Base-by-base conservation (phyloP, 2,888 invertebrate genomes). In the Harpalus rubripes region DNA sequence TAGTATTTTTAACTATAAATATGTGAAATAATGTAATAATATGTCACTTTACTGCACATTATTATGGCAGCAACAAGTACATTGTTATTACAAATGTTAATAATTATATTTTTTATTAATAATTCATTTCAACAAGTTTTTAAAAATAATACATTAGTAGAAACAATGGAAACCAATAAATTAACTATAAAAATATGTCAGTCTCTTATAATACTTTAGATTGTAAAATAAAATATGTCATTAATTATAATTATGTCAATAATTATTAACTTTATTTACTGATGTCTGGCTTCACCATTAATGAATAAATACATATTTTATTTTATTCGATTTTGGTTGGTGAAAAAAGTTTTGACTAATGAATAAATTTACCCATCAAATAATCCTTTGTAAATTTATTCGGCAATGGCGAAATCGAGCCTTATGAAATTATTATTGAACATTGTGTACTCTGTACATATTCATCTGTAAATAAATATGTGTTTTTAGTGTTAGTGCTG, bases 401-500 rank as follows among this genome's bases (percentile, higher is more conserved):
- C n/a, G n/a, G n/a, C n/a, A n/a, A n/a, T n/a, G n/a, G n/a, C n/a
- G n/a, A n/a, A n/a, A n/a, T n/a, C n/a, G n/a, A n/a, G n/a, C n/a
- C n/a, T n/a, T n/a, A n/a, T n/a, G n/a, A n/a, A n/a, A n/a, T n/a
- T n/a, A n/a, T n/a, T 22, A 22, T 22, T 22, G 22, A n/a, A n/a
- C n/a, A n/a, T 32, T 32, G 32, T 32, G 32, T 32, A 32, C 5
- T 32, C 2, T 6, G 32, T 5, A 32, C 5, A 4, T 32, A 32
- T 32, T 32, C 32, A 32, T 32, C 5, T 32, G 32, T 32, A 32
- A 63, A 16, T 59, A 22, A 61, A 18, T 22, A 22, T 22, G 6
- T 39, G 2, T n/a, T 78, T 78, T 16, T 58, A 78, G 78, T 78
- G 12, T 6, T 78, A 1, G 7, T 78, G n/a, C n/a, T 78, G 0